Evolutionary conservation across 2,113 vertebrate species (phyloP).

Genomic region (Gnathonemus longibarbis): DNA sequence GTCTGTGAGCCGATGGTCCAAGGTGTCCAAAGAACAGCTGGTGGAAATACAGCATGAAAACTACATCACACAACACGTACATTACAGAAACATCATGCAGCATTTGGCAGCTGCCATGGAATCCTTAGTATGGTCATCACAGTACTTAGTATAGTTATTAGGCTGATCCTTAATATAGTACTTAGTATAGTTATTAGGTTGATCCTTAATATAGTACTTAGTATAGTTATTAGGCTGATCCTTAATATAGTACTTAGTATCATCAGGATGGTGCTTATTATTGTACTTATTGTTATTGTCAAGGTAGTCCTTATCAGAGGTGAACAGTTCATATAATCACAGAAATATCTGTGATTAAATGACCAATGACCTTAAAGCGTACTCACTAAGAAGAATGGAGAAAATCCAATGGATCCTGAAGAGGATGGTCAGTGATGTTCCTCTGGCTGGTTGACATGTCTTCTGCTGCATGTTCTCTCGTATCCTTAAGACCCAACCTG

Average conservation of each 20-base stretch:
- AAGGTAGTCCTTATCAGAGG: too few species aligned
- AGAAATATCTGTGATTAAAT: not conserved
- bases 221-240: too few species aligned
- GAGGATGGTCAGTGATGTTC: not conserved
- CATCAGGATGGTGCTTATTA: too few species aligned
- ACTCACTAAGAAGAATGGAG: not conserved
- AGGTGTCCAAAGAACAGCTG: not conserved
- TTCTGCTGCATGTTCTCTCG: not conserved
- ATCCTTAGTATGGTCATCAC: not conserved
- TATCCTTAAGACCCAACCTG: not conserved
- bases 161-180: too few species aligned
- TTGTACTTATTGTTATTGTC: too few species aligned
- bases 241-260: too few species aligned
- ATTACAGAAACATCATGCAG: not conserved
- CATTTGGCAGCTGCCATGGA: not conserved
- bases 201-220: too few species aligned
- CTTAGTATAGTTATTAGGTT: not conserved
- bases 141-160: too few species aligned
- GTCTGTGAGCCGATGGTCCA: not conserved
- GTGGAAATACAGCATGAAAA: not conserved
- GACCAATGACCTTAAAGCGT: not conserved
- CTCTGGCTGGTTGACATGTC: not conserved
- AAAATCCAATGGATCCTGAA: not conserved
- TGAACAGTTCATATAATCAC: too few species aligned
- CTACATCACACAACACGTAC: not conserved